Evolutionary conservation across 2,797 vertebrate species (phyloP).

Genomic region (Siniperca undulata): DNA sequence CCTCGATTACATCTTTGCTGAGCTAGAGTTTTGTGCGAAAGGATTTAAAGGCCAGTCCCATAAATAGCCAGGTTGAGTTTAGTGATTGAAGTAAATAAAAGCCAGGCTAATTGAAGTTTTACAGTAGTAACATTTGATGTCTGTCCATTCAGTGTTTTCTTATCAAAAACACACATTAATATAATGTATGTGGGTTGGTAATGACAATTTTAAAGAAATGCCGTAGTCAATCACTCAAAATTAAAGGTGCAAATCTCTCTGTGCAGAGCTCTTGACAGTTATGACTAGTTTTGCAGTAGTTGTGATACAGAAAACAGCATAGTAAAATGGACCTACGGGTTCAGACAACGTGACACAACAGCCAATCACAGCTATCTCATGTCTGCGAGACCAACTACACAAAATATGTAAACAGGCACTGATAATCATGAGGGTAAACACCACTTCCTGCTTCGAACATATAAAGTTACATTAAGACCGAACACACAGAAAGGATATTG

Average conservation of each 20-base stretch:
- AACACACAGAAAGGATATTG: constrained; percentile 9
- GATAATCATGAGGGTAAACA: constrained; percentile 46
- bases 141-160: no score
- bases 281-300: no score
- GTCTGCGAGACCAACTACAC: background rate
- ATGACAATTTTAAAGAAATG: background rate
- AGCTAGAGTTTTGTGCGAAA: no score
- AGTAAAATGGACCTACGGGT: background rate
- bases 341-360: constrained; percentile 15
- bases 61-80: no score
- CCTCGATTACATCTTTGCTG: no score
- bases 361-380: constrained; percentile 3
- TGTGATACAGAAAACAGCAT: background rate
- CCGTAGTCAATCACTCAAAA: background rate
- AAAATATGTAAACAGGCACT: constrained; percentile 55
- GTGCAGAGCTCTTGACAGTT: background rate
- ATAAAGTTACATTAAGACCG: constrained; percentile 18
- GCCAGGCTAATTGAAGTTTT: no score
- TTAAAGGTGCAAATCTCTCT: background rate
- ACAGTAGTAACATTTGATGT: no score
- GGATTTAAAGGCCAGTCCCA: no score
- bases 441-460: constrained; percentile 3
- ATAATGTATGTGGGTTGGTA: background rate
- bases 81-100: no score
- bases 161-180: background rate